Evolutionary conservation across 2,888 invertebrate genomes (phyloP).

Genomic region (Phania funesta): DNA sequence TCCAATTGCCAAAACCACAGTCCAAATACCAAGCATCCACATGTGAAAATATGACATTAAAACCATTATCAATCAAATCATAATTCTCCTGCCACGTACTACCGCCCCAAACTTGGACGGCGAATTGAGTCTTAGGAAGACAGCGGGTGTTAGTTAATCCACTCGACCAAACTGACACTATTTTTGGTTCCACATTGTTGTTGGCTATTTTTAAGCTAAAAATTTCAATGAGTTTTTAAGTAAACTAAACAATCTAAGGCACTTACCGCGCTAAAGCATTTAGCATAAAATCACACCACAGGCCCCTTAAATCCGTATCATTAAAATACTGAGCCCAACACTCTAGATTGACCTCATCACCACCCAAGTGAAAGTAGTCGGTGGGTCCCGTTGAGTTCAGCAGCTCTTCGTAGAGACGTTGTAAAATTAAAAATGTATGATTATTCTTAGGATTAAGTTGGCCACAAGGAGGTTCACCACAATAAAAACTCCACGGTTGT

Average conservation of each 20-base stretch:
- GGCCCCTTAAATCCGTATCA: constrained; percentile 87
- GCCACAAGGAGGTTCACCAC: constrained; percentile 93
- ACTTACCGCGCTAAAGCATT: constrained; percentile 82
- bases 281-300: constrained; percentile 89
- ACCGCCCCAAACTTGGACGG: constrained; percentile 90
- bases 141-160: constrained; percentile 88
- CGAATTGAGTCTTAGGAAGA: constrained; percentile 83
- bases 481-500: constrained; percentile 89
- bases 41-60: constrained; percentile 89
- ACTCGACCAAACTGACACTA: constrained; percentile 88
- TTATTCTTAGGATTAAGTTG: constrained; percentile 91
- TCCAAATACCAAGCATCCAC: constrained; percentile 94
- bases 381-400: constrained; percentile 87
- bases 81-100: constrained; percentile 90
- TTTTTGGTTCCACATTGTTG: constrained; percentile 76
- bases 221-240: background rate
- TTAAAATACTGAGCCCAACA: constrained; percentile 90
- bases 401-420: constrained; percentile 88
- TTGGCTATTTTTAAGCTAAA: constrained; percentile 79
- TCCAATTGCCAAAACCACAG: constrained; percentile 93
- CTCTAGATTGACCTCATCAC: constrained; percentile 85
- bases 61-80: constrained; percentile 88
- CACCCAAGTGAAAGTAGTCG: constrained; percentile 91
- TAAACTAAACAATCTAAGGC: background rate
- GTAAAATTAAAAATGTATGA: constrained; percentile 87